Percentiles rank a stretch among this genome's conserved stretches.
Evolutionary conservation across 1,140 invertebrate species (phyloP).

Genomic region (Meteorus sp.): DNA sequence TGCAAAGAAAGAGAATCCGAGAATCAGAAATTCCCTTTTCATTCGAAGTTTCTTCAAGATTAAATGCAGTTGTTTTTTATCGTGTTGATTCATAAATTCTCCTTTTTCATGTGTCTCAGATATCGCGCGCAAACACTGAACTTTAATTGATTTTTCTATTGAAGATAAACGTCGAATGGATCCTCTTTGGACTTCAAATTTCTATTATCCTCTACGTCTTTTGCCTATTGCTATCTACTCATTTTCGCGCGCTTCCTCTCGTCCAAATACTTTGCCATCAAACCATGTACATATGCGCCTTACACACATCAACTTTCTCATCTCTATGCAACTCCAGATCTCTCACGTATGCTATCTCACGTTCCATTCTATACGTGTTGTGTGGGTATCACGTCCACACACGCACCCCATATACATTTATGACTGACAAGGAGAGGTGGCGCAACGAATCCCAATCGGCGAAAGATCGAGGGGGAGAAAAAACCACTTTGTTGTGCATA

Average conservation of each 20-base stretch:
- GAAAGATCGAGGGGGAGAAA: not conserved
- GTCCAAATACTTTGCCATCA: not conserved
- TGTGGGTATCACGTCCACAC: conserved; percentile 6
- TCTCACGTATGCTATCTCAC: conserved; percentile 18
- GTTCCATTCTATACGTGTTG: conserved; percentile 9
- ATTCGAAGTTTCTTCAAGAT: too few species aligned
- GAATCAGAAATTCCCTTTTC: too few species aligned
- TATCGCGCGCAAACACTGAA: too few species aligned
- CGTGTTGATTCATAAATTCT: too few species aligned
- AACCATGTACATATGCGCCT: too few species aligned
- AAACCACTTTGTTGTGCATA: conserved; percentile 17
- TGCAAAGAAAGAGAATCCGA: too few species aligned
- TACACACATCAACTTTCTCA: too few species aligned
- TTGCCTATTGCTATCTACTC: not conserved
- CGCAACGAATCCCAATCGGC: too few species aligned
- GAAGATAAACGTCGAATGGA: not conserved
- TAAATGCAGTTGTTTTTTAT: too few species aligned
- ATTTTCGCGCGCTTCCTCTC: not conserved
- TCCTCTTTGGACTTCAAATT: not conserved
- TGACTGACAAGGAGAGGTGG: conserved; percentile 5
- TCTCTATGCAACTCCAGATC: conserved; percentile 23
- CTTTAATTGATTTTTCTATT: too few species aligned
- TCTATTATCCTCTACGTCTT: not conserved
- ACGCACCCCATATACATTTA: conserved; percentile 4
- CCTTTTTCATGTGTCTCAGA: too few species aligned